Base-by-base conservation (phyloP, 53 echinoderm and acorn worm genomes). In the Stichopus horrens region DNA sequence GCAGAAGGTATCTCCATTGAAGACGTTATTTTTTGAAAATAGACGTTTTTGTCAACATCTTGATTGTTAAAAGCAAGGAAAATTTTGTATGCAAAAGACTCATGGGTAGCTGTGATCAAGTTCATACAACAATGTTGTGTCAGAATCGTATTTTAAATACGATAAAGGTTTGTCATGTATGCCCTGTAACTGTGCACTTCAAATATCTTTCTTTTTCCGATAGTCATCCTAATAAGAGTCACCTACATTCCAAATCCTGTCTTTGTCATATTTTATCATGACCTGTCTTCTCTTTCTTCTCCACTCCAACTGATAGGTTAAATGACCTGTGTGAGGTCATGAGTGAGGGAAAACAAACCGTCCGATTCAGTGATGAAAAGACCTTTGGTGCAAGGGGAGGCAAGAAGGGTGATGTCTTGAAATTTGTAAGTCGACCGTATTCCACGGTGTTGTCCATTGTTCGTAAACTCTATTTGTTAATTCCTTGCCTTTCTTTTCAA, bases 401-500 rank as follows among this genome's bases (percentile, higher is more conserved):
- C 56, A 97, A 97, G 87, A 97, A 97, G 63, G 97, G 92, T 77
- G 97, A 97, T 86, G 92, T 97, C 11, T 85, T 97, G 8, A 92
- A 97, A 75, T 77, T 95, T 91, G 97, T 97, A 79, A 91, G 93
- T 73, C n/a, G 23, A 89, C 7, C 11, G 13, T 82, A 22, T 66
- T 57, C 16, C 16, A 7, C 2, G 58, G 56, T 11, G 10, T 57
- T 7, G 10, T 16, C 9, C 21, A 18, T 21, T 75, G 75, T 75
- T 75, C 16, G 0, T 23, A 4, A 37, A 18, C 37, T 0, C 16
- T 21, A 75, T 9, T 9, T 75, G 9, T 75, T 51, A 75, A 8
- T 9, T 18, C 9, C 21, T 75, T 75, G 8, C 8, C 11, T 37
- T 37, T 37, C 37, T 37, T 37, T 37, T 37, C 37, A 37, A 37